Evolutionary conservation across 2,888 invertebrate species (phyloP), one percentile per base, ranked within the genome.

Genomic region (Orchesella flavescens): DNA sequence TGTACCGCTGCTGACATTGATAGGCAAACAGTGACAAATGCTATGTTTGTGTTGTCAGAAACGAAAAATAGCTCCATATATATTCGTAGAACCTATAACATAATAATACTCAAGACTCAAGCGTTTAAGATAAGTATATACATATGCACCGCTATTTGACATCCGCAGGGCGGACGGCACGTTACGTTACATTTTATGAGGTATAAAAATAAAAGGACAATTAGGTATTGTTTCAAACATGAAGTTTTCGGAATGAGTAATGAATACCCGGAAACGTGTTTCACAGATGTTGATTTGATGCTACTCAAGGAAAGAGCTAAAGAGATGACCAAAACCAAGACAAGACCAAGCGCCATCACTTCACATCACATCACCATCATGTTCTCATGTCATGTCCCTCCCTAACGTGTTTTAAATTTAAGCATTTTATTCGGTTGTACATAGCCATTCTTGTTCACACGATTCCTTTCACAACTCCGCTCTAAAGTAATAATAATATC

Each of bases 1-100:
- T 23, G 44, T n/a, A 23, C 17, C 43, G 44, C 65, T 12, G 19
- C 65, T 65, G 65, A 44, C 65, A 65, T 44, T 65, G 65, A 34
- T 65, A 65, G 65, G 44, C 17, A 65, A 65, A 65, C 43, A 65
- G 44, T 65, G 65, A 65, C 65, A 65, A 65, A 43, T 65, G 65
- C 5, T 15, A 65, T 65, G 65, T 44, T 43, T 65, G 65, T 65
- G n/a, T 65, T 65, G 65, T 65, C 65, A 65, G 43, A 21, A 61
- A 61, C 12, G 24, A 24, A 61, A 23, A 61, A 61, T 23, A 23
- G 23, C 2, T n/a, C n/a, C n/a, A n/a, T n/a, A n/a, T n/a, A n/a
- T n/a, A n/a, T n/a, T n/a, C n/a, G n/a, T n/a, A 57, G 21, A 61
- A 43, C 10, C 9, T 65, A 65, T 34, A 63, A 63, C 21, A 59